Evolutionary conservation across 2,113 vertebrate genomes (phyloP), one percentile per base, ranked within the genome.

Genomic region (Tragelaphus buxtoni): DNA sequence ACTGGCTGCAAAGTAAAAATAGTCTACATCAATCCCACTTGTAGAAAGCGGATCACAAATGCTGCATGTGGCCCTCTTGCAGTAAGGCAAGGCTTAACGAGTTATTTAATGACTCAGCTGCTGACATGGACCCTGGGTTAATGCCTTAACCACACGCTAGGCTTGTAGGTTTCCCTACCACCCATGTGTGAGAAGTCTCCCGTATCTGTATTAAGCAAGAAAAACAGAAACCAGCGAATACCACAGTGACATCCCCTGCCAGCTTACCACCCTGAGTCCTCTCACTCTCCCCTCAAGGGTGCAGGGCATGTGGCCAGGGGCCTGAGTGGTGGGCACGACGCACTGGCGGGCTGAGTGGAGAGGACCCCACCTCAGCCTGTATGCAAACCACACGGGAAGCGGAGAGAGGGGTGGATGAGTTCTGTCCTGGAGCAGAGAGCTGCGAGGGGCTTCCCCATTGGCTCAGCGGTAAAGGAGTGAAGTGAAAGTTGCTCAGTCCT

Each of bases 141-240:
- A 47, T 3, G 26, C 26, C n/a, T 87, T 72, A 12, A 60, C 20
- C 47, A 47, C 7, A 26, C 1, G 9, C 13, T 5, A 24, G 0
- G 6, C 45, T 24, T 83, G 47, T 2, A 17, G 13, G 63, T n/a
- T 51, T 76, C 39, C 39, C 1, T 7, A 39, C 0, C 1, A 47
- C 0, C 5, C 5, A 2, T 9, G 45, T 8, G 35, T 9, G 24
- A 14, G n/a, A 18, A n/a, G 58, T 49, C 74, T 32, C 1, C 1
- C 0, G 4, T 2, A 9, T 30, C 14, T 56, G 72, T 49, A 22
- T 32, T 12, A 87, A 9, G 22, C 83, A 72, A 32, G 26, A 83
- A 72, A 39, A 53, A 17, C 32, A 13, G 17, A 55, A 79, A 47
- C 9, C 4, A 79, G 16, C 4, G 1, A 32, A 49, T 53, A 53